Evolutionary conservation across 2,113 vertebrate genomes (phyloP), one percentile per base, ranked within the genome.

Genomic region (Pterocles burchelli): DNA sequence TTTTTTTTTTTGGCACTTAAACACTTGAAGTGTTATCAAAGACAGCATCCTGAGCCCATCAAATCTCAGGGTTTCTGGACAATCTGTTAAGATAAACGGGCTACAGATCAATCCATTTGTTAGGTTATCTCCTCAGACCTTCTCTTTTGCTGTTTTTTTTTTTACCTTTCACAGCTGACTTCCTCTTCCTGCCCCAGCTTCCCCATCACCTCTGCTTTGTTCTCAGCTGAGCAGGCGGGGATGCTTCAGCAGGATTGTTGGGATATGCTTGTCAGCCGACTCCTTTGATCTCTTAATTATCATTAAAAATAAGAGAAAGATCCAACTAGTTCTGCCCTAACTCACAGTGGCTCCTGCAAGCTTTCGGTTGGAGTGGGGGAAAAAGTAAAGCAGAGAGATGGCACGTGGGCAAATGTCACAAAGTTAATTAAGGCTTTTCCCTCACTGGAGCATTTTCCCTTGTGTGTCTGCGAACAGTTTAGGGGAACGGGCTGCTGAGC

Each of bases 401-500:
- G 68, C 33, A 8, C 38, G 55, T 48, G 10, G 54, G 59, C 25
- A 90, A 88, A 75, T 26, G 45, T 58, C 66, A 34, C 3, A 1
- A 13, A 36, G 25, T 76, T 90, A 85, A 93, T 93, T 63, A 68
- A 80, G n/a, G 19, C 33, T 24, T 59, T 65, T 80, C 22, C 49
- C 49, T 92, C 74, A 3, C 45, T 75, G 63, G 59, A 57, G 18
- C 11, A 5, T 43, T 74, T 83, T 74, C n/a, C 59, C 41, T 48
- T 1, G 2, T 2, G 1, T 46, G 36, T 34, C 38, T 49, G 57
- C 34, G 79, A 57, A 11, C 2, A 2, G 34, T 66, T 75, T 13
- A 17, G 29, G 13, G 75, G 36, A 54, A 20, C 3, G 41, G 45
- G 28, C 41, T 55, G 17, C 45, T 41, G 38, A 75, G 66, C 61